phyloP scores from a whole-genome alignment of 2,888 invertebrate species.

The Odontocolon sp. region DNA sequence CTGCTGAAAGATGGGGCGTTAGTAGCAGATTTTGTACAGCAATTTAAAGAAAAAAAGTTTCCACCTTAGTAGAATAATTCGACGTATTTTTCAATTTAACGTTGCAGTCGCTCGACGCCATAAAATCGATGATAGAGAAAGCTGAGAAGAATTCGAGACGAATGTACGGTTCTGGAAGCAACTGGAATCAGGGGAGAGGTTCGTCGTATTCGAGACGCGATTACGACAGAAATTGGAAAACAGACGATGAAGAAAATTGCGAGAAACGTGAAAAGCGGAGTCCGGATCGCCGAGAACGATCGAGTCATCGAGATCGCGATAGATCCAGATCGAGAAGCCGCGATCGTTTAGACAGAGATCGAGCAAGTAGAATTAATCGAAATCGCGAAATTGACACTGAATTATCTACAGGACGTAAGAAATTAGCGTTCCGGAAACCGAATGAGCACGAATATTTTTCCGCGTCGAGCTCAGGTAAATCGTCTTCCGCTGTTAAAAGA shows the following conservation, averaged over 20 bases:
- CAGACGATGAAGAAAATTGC: conserved; percentile 36
- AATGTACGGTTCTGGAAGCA: conserved; percentile 13
- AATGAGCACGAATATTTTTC: conserved; percentile 60
- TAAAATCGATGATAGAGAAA: conserved; percentile 81
- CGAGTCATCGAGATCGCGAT: conserved; percentile 43
- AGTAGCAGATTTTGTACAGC: conserved; percentile 61
- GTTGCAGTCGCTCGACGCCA: conserved; percentile 82
- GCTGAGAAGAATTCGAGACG: conserved; percentile 78
- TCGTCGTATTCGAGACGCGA: conserved; percentile 31
- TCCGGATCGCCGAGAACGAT: conserved; percentile 7
- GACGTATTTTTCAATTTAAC: background rate
- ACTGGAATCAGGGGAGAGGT: conserved; percentile 4
- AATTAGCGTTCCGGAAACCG: conserved; percentile 70
- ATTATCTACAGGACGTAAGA: conserved; percentile 45
- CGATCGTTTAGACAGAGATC: no score
- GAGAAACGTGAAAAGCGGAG: conserved; percentile 25
- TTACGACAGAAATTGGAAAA: conserved; percentile 43
- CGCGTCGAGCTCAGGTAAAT: conserved; percentile 36
- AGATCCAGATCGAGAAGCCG: conserved; percentile 64
- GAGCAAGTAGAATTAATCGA: conserved; percentile 50
- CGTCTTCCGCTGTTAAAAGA: conserved; percentile 59
- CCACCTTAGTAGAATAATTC: no score
- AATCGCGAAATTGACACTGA: conserved; percentile 55
- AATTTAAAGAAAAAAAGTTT: background rate
- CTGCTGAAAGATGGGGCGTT: conserved; percentile 84